Conservation (phyloP, 2,888 invertebrate genomes). For the Tipula vernalis region DNA sequence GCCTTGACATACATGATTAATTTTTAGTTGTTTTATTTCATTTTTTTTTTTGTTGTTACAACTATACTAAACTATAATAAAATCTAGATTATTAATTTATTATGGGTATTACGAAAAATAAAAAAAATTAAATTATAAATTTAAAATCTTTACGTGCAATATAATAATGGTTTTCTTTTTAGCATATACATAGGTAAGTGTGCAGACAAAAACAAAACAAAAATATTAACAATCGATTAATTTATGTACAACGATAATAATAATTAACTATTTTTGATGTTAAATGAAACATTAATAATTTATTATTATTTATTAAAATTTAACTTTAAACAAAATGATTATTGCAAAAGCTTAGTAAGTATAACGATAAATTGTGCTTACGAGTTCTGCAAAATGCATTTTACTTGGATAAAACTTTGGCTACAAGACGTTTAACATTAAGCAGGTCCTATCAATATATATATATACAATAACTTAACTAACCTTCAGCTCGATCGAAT, state of each 20-base stretch:
- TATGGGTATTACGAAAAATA: neutral
- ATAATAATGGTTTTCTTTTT: neutral
- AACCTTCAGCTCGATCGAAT: too few species aligned
- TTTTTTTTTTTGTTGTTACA: neutral
- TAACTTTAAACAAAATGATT: neutral
- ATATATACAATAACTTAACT: too few species aligned
- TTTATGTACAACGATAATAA: too few species aligned
- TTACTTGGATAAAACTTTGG: too few species aligned
- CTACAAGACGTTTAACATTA: too few species aligned
- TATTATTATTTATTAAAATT: too few species aligned
- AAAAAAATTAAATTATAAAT: neutral
- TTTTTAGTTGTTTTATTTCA: neutral
- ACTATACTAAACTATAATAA: neutral
- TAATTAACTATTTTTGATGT: neutral
- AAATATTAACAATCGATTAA: too few species aligned
- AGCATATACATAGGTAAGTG: neutral
- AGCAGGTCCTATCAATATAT: too few species aligned
- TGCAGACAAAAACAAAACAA: neutral
- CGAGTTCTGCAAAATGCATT: too few species aligned
- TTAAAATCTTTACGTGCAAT: neutral
- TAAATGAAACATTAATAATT: neutral
- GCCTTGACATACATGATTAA: neutral
- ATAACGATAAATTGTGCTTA: too few species aligned
- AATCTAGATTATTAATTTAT: neutral
- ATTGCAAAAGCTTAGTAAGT: too few species aligned